A percentile compares a stretch with the other conserved stretches of the same genome.
Evolutionary conservation across 2,797 vertebrate species (phyloP).

Genomic region (Mycteria americana): DNA sequence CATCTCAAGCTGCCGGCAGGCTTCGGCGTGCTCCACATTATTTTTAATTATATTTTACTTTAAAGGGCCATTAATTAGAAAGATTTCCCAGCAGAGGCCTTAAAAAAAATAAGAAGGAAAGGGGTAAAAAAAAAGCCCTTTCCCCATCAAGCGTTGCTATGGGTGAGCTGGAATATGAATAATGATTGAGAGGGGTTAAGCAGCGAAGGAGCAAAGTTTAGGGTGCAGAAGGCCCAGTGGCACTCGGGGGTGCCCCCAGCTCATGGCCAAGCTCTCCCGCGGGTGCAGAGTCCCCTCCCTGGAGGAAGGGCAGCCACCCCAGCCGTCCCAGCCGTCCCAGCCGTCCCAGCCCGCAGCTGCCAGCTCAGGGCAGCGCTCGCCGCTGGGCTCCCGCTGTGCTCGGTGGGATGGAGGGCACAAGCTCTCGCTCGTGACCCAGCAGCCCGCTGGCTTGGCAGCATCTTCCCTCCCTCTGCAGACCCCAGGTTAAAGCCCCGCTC

Average conservation of each 20-base stretch:
- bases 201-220: background rate
- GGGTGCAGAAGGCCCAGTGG: background rate
- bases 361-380: background rate
- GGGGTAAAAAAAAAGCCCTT: background rate
- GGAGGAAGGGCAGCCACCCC: background rate
- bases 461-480: background rate
- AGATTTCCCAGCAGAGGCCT: slow-evolving; percentile 34
- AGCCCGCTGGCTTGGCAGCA: rapidly evolving
- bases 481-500: rapidly evolving
- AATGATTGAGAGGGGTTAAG: background rate
- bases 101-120: background rate
- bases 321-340: background rate
- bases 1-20: background rate
- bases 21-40: background rate
- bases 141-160: background rate
- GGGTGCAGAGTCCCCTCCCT: background rate
- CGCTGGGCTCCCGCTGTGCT: background rate
- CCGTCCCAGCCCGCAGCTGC: background rate
- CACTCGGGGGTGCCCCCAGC: background rate
- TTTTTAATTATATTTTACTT: slow-evolving; percentile 58
- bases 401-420: background rate
- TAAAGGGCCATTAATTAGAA: slow-evolving; percentile 54
- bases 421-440: background rate
- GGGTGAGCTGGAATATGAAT: background rate
- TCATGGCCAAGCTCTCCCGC: rapidly evolving